Evolutionary conservation across 35 echinoderm and acorn worm genomes (phyloP), one percentile per base, ranked within the genome.

Genomic region (Apostichopus parvimensis): DNA sequence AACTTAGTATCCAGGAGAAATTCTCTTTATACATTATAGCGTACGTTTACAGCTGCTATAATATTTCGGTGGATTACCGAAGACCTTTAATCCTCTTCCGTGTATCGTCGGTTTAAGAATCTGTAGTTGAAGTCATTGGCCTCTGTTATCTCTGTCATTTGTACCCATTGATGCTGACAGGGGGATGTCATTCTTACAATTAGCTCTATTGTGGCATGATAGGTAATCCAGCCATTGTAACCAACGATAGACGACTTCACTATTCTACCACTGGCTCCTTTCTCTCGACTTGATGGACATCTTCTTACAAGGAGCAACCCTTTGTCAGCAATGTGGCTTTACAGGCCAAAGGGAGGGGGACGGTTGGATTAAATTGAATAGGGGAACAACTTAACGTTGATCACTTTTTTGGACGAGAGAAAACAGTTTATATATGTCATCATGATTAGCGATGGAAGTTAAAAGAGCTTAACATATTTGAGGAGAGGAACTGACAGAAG

Each of bases 371-470:
- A 52, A 14, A 80, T 5, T 80, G 79, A 80, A 45, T 52, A 15
- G 79, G 14, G 79, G 53, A 45, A 80, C 79, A 80, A 80, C 56
- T 80, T 28, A 52, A 28, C 25, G 79, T 80, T 80, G 79, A 80
- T 80, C 79, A 80, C 79, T 80, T 80, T 80, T 80, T 80, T 28
- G 52, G 79, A 45, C 28, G 13, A 28, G 11, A 80, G 79, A 80
- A 80, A 80, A 80, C 79, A 80, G 79, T 80, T 80, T 80, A 28
- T 80, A 80, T 34, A 80, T 80, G 79, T 80, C 79, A 80, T 52
- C 25, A 34, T 45, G 79, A 80, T 80, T 80, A 80, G 53, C 79
- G 14, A 80, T 15, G 14, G 79, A 52, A 54, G 79, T 80, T 26
- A 80, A 54, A 80, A 80, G 79, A 52, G 64, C 18, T 68, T 68